These are phyloP conservation scores for Cliona cf. orientalis DNA, from an alignment of 37 sponge, comb jelly and placozoan species.

Conservation along the genomic window DNA sequence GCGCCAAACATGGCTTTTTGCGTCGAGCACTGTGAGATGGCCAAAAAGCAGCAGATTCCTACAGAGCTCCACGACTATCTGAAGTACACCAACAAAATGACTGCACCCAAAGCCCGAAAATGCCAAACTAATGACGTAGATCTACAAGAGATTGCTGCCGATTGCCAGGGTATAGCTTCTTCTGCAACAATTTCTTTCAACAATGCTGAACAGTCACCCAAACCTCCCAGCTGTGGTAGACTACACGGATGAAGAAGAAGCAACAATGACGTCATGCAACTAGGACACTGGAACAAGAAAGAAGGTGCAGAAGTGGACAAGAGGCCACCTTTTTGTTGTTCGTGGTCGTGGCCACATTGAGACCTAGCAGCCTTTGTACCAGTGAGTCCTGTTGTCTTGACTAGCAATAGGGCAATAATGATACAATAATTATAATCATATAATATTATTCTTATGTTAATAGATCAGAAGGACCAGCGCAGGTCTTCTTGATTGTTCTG, in stretches of 20 bases:
- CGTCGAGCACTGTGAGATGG: conserved; percentile 4
- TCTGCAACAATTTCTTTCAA: too few species aligned
- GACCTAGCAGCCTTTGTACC: conserved; percentile 46
- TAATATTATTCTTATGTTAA: too few species aligned
- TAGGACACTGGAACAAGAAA: conserved; percentile 16
- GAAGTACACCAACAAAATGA: conserved; percentile 1
- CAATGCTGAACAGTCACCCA: too few species aligned
- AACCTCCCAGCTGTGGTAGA: too few species aligned
- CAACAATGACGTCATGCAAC: conserved; percentile 23
- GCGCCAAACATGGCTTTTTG: conserved; percentile 9
- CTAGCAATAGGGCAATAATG: too few species aligned
- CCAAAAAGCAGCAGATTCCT: conserved; percentile 3
- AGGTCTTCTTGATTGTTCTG: conserved; percentile 41
- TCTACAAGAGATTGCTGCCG: conserved; percentile 18
- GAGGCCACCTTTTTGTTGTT: conserved; percentile 17
- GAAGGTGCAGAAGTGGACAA: conserved; percentile 18
- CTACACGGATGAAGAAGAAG: too few species aligned
- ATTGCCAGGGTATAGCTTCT: conserved; percentile 19
- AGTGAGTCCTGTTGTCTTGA: too few species aligned
- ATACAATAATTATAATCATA: too few species aligned
- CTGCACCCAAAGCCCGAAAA: not conserved
- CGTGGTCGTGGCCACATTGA: conserved; percentile 39
- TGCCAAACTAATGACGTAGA: not conserved
- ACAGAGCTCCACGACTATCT: conserved; percentile 11
- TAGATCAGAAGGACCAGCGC: conserved; percentile 52